Base-by-base conservation (phyloP, 1,140 invertebrate species). In the Drosophila baimaii region DNA sequence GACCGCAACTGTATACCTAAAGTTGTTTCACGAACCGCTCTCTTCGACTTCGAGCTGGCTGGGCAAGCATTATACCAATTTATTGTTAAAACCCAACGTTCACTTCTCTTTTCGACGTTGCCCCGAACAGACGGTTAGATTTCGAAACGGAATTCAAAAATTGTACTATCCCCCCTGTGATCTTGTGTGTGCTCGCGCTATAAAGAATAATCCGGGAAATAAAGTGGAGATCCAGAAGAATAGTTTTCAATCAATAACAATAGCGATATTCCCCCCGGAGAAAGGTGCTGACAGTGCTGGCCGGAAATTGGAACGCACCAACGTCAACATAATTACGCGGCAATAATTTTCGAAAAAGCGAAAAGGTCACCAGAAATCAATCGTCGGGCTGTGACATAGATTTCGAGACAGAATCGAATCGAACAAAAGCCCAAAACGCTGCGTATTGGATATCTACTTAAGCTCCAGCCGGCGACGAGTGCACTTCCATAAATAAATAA, bases 241-340 rank as follows among this genome's bases (percentile, higher is more conserved):
- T 55, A 54, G 46, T 49, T 65, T 15, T 35, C 43, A 64, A 77
- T 44, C 43, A 64, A 62, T 62, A 59, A 56, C 51, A 59, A 63
- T 63, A 62, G 7, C 61, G 49, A 70, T 37, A 70, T 37, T 47
- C n/a, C 37, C 31, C 12, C 23, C 3, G 17, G 19, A 27, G 52
- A 71, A 79, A 89, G 82, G 83, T 88, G 83, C 83, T 88, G 83
- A 88, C 66, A 59, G 52, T 64, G 66, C 72, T 77, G 64, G 58
- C 79, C 66, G 84, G 52, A 68, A 88, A 83, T 54, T 80, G 79
- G 68, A 39, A 74, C 83, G 64, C 63, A 56, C 43, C 51, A 71
- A 64, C 55, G 43, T 54, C 56, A 77, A 84, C 69, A 77, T 80
- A 83, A 88, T 88, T 89, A 88, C 83, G 79, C 80, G 84, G 68